Percentiles rank a stretch among this genome's conserved stretches.
Conservation (phyloP, 1,140 invertebrate species). For the Galleria mellonella region DNA sequence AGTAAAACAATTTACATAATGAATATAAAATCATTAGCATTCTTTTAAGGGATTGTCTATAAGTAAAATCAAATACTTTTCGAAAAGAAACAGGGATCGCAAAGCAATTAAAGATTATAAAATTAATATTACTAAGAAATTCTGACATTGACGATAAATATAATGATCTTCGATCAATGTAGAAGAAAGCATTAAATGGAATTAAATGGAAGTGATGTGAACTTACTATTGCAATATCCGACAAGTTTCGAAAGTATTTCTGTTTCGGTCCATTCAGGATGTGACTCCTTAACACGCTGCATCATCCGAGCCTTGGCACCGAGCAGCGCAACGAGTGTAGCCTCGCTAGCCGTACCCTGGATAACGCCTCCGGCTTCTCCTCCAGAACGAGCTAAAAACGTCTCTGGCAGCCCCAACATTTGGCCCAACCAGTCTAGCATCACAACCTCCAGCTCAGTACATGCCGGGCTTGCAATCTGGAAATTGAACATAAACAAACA, state of each 20-base stretch:
- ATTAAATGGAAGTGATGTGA: too few relatives aligned
- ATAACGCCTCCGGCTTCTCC: slow-evolving; percentile 95
- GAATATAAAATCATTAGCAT: too few relatives aligned
- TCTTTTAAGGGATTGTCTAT: too few relatives aligned
- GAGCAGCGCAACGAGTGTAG: slow-evolving; percentile 89
- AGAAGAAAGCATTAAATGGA: too few relatives aligned
- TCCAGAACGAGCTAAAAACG: slow-evolving; percentile 87
- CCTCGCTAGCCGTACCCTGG: slow-evolving; percentile 91
- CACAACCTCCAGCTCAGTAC: slow-evolving; percentile 97
- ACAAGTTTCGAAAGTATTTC: slow-evolving; percentile 92
- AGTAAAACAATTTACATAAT: too few relatives aligned
- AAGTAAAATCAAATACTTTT: too few relatives aligned
- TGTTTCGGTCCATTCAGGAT: slow-evolving; percentile 86
- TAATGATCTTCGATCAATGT: too few relatives aligned
- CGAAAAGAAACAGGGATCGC: too few relatives aligned
- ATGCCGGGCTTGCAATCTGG: slow-evolving; percentile 95
- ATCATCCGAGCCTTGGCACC: slow-evolving; percentile 91
- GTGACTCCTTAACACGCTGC: slow-evolving; percentile 79
- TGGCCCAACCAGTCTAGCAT: slow-evolving; percentile 99
- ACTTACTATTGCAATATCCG: slow-evolving; percentile 81
- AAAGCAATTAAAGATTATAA: too few relatives aligned
- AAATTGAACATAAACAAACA: too few relatives aligned
- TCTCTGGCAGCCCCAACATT: slow-evolving; percentile 92
- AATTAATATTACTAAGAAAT: too few relatives aligned
- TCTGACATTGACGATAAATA: too few relatives aligned